Evolutionary conservation across 2,797 vertebrate genomes (phyloP).

Genomic region (Rallus crepitans): DNA sequence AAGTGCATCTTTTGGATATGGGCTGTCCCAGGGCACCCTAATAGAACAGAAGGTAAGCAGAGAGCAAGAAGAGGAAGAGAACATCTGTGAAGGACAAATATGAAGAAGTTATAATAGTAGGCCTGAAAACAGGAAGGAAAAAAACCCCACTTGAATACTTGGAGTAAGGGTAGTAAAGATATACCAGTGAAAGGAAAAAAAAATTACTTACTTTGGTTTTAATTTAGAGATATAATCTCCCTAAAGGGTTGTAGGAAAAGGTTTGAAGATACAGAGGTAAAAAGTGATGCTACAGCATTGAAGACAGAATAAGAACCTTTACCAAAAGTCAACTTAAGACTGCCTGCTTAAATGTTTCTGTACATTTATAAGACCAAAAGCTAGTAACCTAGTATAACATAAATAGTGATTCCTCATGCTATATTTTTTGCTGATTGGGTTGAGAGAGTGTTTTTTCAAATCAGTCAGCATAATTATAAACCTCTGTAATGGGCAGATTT

Average conservation of each 20-base stretch:
- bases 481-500: neutral
- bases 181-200: neutral
- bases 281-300: neutral
- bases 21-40: neutral
- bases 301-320: neutral
- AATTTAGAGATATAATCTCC: neutral
- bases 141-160: neutral
- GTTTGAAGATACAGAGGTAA: neutral
- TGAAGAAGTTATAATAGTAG: fast-evolving
- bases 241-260: neutral
- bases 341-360: neutral
- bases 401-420: neutral
- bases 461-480: neutral
- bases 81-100: neutral
- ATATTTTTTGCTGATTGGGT: neutral
- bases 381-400: neutral
- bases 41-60: neutral
- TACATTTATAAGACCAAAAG: neutral
- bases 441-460: neutral
- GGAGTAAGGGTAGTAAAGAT: neutral
- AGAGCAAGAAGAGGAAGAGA: neutral
- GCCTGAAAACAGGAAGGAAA: neutral
- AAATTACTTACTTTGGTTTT: neutral
- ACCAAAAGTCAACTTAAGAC: neutral
- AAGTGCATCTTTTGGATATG: neutral